Evolutionary conservation across 2,113 vertebrate species (phyloP), one percentile per base, ranked within the genome.

Genomic region (Morphnarchus princeps): DNA sequence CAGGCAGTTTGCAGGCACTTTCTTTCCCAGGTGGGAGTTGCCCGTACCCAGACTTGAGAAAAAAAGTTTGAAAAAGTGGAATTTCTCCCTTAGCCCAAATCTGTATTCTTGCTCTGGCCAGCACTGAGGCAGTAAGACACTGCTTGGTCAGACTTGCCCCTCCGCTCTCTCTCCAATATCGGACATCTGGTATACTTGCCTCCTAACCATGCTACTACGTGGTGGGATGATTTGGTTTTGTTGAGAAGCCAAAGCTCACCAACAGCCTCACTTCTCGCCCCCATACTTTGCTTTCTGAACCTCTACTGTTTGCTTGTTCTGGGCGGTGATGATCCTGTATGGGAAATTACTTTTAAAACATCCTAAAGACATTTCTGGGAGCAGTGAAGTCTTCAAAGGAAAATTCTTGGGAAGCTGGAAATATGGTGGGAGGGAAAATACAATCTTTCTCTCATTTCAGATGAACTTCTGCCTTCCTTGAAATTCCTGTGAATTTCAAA

Each of bases 401-500:
- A 87, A 92, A 88, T 89, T 91, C 84, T 87, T 63, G 62, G 88
- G 90, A 92, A 95, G 90, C 38, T 89, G 95, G 81, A 95, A 88
- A 95, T 92, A 89, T 20, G 15, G 62, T 95, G 87, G 82, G 95
- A 94, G 89, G 83, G 84, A 91, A 92, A 92, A 96, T 36, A 82
- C 14, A 89, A 63, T 89, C 90, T 93, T 95, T 90, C 71, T 87
- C 82, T 96, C 77, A 72, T 97, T 94, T 91, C 93, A 97, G 94
- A 92, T 96, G 86, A 97, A 94, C 95, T 97, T 94, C 93, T 95
- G 84, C 66, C 81, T 91, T 94, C 87, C 91, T 95, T 90, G 79
- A 96, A 93, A 92, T 95, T 82, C 89, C 52, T 77, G 87, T 91
- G 94, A 89, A 97, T 95, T 96, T 95, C 94, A 95, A 91, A 94